These are phyloP conservation scores for Colletes collaris DNA, from an alignment of 2,888 invertebrate species.

Conservation along the genomic window DNA sequence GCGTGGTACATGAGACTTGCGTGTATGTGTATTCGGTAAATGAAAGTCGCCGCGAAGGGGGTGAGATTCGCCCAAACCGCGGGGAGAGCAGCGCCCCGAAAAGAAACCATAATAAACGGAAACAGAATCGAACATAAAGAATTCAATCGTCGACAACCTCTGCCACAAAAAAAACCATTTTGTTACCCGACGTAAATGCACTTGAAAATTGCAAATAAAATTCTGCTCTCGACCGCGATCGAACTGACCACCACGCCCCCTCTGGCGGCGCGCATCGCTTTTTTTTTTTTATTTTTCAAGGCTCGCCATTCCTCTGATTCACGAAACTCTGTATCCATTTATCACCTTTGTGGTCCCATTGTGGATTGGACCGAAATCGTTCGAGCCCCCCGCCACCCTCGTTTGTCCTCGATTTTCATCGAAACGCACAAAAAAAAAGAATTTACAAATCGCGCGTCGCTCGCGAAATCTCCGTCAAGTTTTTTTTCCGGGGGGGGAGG, in stretches of 20 bases:
- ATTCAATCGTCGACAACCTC: neutral
- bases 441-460: neutral
- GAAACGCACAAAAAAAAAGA: neutral
- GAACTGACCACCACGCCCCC: constrained; percentile 3
- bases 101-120: neutral
- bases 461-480: constrained; percentile 4
- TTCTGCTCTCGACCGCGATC: constrained; percentile 21
- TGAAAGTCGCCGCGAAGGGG: constrained; percentile 31
- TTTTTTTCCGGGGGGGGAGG: neutral
- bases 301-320: constrained; percentile 69
- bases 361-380: constrained; percentile 76
- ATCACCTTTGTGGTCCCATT: constrained; percentile 81
- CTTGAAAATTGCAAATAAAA: constrained; percentile 12
- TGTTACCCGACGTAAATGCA: neutral
- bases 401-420: no score
- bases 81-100: neutral
- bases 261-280: neutral
- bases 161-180: constrained; percentile 2
- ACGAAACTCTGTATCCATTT: constrained; percentile 75
- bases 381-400: constrained; percentile 46
- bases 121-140: constrained; percentile 16
- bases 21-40: constrained; percentile 55
- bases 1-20: constrained; percentile 78
- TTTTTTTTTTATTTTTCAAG: constrained; percentile 56
- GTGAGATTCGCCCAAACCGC: constrained; percentile 17